Conservation (phyloP, 1,140 invertebrate genomes). For the Piezodorus guildinii region DNA sequence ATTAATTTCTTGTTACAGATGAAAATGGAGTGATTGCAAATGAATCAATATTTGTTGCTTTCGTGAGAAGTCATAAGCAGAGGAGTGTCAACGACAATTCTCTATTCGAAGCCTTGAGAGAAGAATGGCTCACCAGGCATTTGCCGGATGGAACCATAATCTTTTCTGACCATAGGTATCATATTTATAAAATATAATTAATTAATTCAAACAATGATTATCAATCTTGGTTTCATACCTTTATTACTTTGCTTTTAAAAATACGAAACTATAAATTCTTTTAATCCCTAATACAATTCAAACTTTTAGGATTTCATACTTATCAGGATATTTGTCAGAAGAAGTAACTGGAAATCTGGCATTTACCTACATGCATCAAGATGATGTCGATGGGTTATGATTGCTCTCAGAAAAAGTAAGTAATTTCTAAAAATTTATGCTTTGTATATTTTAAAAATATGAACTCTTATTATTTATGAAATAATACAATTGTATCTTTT, state of each 20-base stretch:
- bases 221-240: too few species aligned
- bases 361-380: constrained; percentile 74
- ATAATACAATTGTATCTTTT: too few species aligned
- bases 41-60: constrained; percentile 52
- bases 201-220: too few species aligned
- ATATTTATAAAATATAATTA: neutral
- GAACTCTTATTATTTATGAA: too few species aligned
- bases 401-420: constrained; percentile 74
- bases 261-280: neutral
- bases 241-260: constrained; percentile 2
- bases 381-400: constrained; percentile 74
- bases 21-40: constrained; percentile 30
- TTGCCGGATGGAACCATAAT: constrained; percentile 71
- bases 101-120: constrained; percentile 56
- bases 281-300: neutral
- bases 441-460: too few species aligned
- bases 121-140: constrained; percentile 77
- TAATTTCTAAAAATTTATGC: constrained; percentile 27
- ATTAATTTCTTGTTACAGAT: neutral
- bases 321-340: constrained; percentile 72
- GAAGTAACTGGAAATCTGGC: constrained; percentile 69
- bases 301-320: constrained; percentile 54
- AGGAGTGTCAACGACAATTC: constrained; percentile 53
- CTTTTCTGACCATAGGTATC: constrained; percentile 61
- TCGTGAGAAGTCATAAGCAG: constrained; percentile 50